phyloP scores from a whole-genome alignment of 2,888 invertebrate genomes.

The Synergus umbraculus region DNA sequence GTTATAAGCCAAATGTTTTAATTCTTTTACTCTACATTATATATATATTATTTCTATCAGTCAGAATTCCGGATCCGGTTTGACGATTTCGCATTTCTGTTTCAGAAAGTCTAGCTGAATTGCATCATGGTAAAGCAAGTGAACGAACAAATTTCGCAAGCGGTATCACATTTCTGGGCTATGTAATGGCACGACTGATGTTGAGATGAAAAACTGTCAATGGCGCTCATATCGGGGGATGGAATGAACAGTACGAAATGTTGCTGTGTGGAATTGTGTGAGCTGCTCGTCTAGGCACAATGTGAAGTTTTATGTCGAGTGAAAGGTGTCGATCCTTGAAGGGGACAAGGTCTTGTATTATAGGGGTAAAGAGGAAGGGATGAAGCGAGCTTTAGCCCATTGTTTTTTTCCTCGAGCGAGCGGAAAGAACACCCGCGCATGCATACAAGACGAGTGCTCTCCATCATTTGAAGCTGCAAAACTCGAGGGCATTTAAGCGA shows the following conservation, averaged over 20 bases:
- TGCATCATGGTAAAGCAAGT: slow-evolving; percentile 78
- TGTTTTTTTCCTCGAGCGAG: not conserved
- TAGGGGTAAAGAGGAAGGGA: not conserved
- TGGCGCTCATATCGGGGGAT: not conserved
- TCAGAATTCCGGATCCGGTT: not conserved
- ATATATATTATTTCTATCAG: not conserved
- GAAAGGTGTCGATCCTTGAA: not conserved
- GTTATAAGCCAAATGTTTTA: too few species aligned
- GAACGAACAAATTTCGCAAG: slow-evolving; percentile 53
- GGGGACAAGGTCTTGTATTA: not conserved
- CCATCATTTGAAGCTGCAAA: not conserved
- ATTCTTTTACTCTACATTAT: not conserved
- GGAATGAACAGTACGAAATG: not conserved
- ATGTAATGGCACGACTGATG: slow-evolving; percentile 64
- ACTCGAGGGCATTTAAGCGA: not conserved
- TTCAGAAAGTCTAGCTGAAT: slow-evolving; percentile 82
- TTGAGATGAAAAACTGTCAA: slow-evolving; percentile 71
- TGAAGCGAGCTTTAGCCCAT: not conserved
- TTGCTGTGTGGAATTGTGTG: not conserved
- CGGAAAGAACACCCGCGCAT: not conserved
- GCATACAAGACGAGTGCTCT: not conserved
- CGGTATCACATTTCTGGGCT: slow-evolving; percentile 58
- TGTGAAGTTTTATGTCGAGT: not conserved
- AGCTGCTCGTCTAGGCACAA: not conserved
- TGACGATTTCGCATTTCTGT: slow-evolving; percentile 68